Evolutionary conservation across 2,797 vertebrate genomes (phyloP), one percentile per base, ranked within the genome.

Genomic region (Hypotaenidia philippensis): DNA sequence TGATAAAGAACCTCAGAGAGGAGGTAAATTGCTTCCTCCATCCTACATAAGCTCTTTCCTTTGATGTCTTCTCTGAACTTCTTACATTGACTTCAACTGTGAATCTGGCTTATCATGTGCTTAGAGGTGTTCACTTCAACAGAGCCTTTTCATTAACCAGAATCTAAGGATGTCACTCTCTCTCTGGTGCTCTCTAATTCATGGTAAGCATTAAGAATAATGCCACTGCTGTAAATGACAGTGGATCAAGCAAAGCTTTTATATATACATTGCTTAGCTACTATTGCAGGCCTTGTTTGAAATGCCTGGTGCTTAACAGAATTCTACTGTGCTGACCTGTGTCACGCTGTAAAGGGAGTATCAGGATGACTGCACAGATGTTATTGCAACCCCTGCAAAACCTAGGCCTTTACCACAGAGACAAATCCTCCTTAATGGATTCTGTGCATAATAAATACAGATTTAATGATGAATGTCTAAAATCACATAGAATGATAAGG

Each of bases 401-500:
- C 27, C 12, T 47, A 93, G 34, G 57, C 36, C 36, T 91, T 91
- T 61, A 78, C 87, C 61, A 38, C 55, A 59, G 83, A 91, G 91
- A 74, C 29, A 81, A 87, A 64, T 77, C 23, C 38, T 94, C 41
- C 83, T 74, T 80, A 78, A 69, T 78, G 23, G 49, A 78, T 89
- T 89, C 29, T 85, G 6, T 72, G 77, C 15, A n/a, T 88, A 36
- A 78, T 65, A 94, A 90, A 78, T 69, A 75, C 56, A 80, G 78
- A 74, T 70, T 91, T 77, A 79, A 75, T 87, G 64, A 93, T 71
- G 49, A 87, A 87, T 87, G 87, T 64, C 64, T 87, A 66, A 91
- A 95, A 80, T 87, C 18, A 38, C 26, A 80, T 45, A 47, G 36
- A 21, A 4, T 83, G 76, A 94, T 85, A 76, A 85, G 32, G 41